phyloP scores from a whole-genome alignment of 2,888 invertebrate species.

The Leucozona laternaria region DNA sequence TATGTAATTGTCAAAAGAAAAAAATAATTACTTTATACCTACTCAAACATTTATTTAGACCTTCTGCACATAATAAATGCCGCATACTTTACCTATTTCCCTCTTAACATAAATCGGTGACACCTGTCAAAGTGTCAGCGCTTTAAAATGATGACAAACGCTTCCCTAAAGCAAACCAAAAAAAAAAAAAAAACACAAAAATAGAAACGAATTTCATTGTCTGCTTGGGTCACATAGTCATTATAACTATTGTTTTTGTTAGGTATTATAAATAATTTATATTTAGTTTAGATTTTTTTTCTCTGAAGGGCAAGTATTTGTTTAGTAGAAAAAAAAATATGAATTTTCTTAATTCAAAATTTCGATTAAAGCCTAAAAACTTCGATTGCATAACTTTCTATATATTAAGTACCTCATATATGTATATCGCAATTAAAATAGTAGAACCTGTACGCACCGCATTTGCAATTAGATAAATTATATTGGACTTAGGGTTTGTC shows the following conservation, averaged over 20 bases:
- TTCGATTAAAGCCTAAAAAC: no score
- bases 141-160: conserved; percentile 47
- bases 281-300: not conserved
- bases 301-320: not conserved
- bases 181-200: conserved; percentile 11
- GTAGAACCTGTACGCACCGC: no score
- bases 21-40: not conserved
- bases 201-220: conserved; percentile 30
- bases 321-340: not conserved
- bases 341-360: no score
- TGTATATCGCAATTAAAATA: no score
- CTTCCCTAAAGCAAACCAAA: conserved; percentile 34
- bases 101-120: conserved; percentile 25
- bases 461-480: no score
- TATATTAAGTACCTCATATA: no score
- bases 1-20: not conserved
- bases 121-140: conserved; percentile 54
- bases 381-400: no score
- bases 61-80: not conserved
- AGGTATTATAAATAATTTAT: conserved; percentile 19
- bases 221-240: conserved; percentile 20
- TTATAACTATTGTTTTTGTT: conserved; percentile 32
- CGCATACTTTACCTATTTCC: not conserved
- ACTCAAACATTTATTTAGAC: not conserved
- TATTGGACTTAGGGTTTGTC: no score